phyloP scores from a whole-genome alignment of 2,113 vertebrate genomes.

The Piprites chloris region DNA sequence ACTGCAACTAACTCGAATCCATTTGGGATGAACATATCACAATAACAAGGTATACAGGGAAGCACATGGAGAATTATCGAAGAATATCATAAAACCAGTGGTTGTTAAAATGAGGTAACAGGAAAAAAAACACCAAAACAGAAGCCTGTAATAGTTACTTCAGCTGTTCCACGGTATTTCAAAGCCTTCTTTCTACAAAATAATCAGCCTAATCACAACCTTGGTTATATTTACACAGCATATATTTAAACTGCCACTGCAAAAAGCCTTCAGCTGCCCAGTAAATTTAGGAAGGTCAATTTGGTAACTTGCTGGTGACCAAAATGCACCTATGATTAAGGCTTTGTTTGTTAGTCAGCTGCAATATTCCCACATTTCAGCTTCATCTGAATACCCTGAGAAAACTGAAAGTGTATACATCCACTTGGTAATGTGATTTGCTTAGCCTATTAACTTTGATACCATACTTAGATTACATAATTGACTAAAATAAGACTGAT shows the following conservation, averaged over 20 bases:
- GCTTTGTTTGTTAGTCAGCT: not conserved
- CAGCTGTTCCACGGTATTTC: not conserved
- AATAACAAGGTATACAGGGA: not conserved
- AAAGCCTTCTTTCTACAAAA: not conserved
- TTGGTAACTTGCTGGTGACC: not conserved
- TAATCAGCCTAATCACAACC: not conserved
- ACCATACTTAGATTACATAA: not conserved
- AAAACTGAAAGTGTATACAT: not conserved
- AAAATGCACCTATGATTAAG: not conserved
- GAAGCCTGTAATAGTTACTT: not conserved
- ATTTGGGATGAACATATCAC: not conserved
- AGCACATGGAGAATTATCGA: not conserved
- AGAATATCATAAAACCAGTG: not conserved
- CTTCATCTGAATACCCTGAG: not conserved
- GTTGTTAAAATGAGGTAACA: not conserved
- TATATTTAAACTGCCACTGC: not conserved
- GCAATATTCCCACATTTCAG: not conserved
- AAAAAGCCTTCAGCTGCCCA: not conserved
- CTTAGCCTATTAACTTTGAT: not conserved
- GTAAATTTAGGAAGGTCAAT: not conserved
- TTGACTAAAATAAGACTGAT: not conserved
- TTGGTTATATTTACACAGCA: not conserved
- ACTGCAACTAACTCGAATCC: not conserved
- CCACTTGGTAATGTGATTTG: not conserved
- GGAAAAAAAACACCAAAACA: not conserved